Percentiles rank a stretch among this genome's conserved stretches.
Evolutionary conservation across 2,888 invertebrate genomes (phyloP).

Genomic region (Cryptus viduatorius): DNA sequence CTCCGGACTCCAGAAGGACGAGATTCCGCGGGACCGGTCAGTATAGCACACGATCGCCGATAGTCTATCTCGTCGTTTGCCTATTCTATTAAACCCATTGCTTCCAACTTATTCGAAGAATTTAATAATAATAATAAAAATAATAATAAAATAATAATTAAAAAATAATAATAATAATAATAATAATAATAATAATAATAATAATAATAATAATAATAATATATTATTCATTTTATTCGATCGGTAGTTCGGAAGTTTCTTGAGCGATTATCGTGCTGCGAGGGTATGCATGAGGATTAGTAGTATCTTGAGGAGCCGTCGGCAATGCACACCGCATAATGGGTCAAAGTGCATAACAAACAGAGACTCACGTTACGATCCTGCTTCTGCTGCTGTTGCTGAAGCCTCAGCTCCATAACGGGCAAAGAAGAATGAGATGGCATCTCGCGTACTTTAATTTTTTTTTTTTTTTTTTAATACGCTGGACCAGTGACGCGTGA

Average conservation of each 20-base stretch:
- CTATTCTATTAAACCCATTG: too few relatives aligned
- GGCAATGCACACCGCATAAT: slow-evolving; percentile 40
- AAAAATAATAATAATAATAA: too few relatives aligned
- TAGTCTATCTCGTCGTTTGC: not conserved
- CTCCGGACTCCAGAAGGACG: slow-evolving; percentile 35
- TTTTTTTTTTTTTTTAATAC: slow-evolving; percentile 24
- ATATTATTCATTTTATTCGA: not conserved
- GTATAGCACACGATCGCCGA: slow-evolving; percentile 24
- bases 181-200: too few relatives aligned
- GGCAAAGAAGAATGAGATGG: slow-evolving; percentile 52
- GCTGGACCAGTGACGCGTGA: slow-evolving; percentile 44
- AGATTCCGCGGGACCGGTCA: slow-evolving; percentile 65
- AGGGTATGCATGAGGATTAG: slow-evolving; percentile 41
- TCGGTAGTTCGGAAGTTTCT: slow-evolving; percentile 42
- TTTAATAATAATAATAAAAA: too few relatives aligned
- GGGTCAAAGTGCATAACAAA: slow-evolving; percentile 66
- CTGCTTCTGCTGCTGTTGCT: slow-evolving; percentile 55
- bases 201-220: too few relatives aligned
- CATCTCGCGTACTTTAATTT: slow-evolving; percentile 59
- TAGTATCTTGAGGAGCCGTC: slow-evolving; percentile 50
- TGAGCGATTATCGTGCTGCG: slow-evolving; percentile 10
- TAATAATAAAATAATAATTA: too few relatives aligned
- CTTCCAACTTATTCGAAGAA: too few relatives aligned
- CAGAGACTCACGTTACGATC: slow-evolving; percentile 56
- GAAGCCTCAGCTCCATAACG: slow-evolving; percentile 9